These are phyloP conservation scores for Erynnis tages DNA, from an alignment of 2,888 invertebrate species.

Conservation along the genomic window DNA sequence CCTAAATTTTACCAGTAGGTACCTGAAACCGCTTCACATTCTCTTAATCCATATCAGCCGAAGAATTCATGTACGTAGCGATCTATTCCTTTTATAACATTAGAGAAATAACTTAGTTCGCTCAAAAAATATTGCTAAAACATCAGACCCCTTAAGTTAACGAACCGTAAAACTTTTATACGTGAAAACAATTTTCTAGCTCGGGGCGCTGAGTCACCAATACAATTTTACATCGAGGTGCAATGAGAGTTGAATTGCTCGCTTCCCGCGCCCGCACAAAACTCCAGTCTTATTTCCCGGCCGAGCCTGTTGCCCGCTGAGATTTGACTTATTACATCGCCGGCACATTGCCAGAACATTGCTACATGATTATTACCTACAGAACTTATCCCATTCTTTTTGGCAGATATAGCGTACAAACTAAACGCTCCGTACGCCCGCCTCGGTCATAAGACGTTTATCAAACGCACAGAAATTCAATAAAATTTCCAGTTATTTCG, in stretches of 20 bases:
- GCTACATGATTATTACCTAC: slow-evolving; percentile 55
- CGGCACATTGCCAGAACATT: slow-evolving; percentile 61
- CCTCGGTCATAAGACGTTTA: slow-evolving; percentile 32
- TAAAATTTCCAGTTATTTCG: slow-evolving; percentile 50
- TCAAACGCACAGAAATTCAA: slow-evolving; percentile 48
- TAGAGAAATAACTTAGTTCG: no score
- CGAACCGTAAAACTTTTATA: background rate
- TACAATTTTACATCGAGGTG: slow-evolving; percentile 16
- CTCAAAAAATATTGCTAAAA: no score
- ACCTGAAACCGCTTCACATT: no score
- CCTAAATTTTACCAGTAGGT: no score
- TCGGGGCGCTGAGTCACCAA: slow-evolving; percentile 6
- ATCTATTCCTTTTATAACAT: no score
- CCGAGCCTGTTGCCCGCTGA: slow-evolving; percentile 53
- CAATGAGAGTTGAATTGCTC: slow-evolving; percentile 27
- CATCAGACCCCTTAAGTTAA: background rate
- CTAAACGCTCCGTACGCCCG: slow-evolving; percentile 6
- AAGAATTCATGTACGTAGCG: no score
- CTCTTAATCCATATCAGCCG: no score
- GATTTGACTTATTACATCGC: slow-evolving; percentile 61
- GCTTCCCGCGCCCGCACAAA: slow-evolving; percentile 3
- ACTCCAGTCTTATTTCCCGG: slow-evolving; percentile 45
- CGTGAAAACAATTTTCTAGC: background rate
- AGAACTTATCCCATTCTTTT: slow-evolving; percentile 35
- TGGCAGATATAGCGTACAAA: slow-evolving; percentile 23